These are phyloP conservation scores for Aromia moschata DNA, from an alignment of 2,888 invertebrate genomes.

Conservation along the genomic window DNA sequence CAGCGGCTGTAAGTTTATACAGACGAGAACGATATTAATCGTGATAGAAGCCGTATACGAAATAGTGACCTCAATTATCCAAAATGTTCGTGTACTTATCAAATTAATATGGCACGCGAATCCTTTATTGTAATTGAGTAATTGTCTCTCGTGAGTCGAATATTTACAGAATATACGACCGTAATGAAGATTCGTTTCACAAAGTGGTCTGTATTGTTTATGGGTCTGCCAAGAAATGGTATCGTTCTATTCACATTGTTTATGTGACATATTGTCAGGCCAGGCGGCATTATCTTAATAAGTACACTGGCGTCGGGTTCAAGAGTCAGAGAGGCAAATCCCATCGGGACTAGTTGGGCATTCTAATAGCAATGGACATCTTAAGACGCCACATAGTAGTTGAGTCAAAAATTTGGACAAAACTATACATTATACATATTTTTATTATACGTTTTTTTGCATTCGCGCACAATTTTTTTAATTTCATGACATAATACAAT, in stretches of 20 bases:
- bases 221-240: not conserved
- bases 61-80: conserved; percentile 13
- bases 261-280: not conserved
- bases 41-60: conserved; percentile 14
- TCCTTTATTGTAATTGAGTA: conserved; percentile 15
- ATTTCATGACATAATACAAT: too few species aligned
- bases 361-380: too few species aligned
- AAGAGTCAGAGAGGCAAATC: too few species aligned
- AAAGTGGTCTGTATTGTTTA: conserved; percentile 11
- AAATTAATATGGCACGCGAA: conserved; percentile 21
- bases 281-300: not conserved
- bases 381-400: too few species aligned
- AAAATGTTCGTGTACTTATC: conserved; percentile 17
- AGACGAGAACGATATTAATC: too few species aligned
- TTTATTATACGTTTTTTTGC: too few species aligned
- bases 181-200: conserved; percentile 12
- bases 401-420: too few species aligned
- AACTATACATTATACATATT: too few species aligned
- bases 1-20: too few species aligned
- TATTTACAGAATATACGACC: conserved; percentile 13
- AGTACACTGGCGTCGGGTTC: too few species aligned
- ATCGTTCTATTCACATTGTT: not conserved
- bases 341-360: too few species aligned
- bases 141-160: conserved; percentile 17
- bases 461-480: too few species aligned